Evolutionary conservation across 1,140 invertebrate species (phyloP), one percentile per base, ranked within the genome.

Genomic region (Zaprionus ornatus): DNA sequence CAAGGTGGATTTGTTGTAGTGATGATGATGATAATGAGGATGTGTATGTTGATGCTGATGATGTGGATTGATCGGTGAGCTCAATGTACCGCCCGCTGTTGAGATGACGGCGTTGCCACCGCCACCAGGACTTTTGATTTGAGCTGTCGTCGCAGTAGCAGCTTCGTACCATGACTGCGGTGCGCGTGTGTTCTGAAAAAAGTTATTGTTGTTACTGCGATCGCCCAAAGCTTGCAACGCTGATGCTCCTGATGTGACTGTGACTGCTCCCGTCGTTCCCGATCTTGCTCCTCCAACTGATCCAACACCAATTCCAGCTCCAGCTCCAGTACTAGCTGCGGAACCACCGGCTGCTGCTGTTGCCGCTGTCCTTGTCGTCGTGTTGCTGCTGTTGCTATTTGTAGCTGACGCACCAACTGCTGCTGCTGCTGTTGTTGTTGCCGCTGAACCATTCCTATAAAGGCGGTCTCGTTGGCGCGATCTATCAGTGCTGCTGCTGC

Each of bases 71-170:
- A 90, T 84, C 78, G 87, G 83, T 90, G 87, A 87, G 77, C 82
- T 91, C 82, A 90, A 87, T 78, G 63, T 79, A 70, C 87, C 78
- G 79, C 80, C 90, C 84, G 81, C 80, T 91, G 88, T 76, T 86
- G 74, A 91, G 90, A 72, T 82, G 90, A 76, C 90, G 87, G 82
- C 91, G 92, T 90, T 92, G 91, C 91, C 91, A 92, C 80, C 91
- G 81, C 93, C 92, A 92, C 88, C 86, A 91, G 86, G 84, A 92
- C 91, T 82, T 87, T 92, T 92, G 62, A 91, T 67, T 81, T 91
- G 81, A 65, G 85, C 80, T 82, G 91, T 80, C 74, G 82, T 80
- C 74, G 82, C 76, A 82, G 79, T 74, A 86, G 90, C 81, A 88
- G 83, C 90, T 81, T 92, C 91, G 91, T 91, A 86, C 92, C 92